Conservation (phyloP, 2,797 vertebrate genomes). For the Morus bassanus region DNA sequence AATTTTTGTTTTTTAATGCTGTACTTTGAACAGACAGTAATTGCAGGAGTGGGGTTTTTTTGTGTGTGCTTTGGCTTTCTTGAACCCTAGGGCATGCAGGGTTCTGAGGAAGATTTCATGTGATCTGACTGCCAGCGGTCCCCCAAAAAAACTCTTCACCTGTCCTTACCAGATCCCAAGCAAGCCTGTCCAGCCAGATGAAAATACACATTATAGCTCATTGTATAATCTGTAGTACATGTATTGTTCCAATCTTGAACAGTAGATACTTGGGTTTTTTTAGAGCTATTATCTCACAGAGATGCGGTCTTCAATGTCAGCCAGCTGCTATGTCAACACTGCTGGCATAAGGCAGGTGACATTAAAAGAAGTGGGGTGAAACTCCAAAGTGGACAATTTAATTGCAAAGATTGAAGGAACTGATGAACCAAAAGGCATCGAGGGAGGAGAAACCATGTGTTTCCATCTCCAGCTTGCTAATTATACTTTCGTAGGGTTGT, state of each 20-base stretch:
- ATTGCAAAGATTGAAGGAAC: background rate
- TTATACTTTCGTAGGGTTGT: background rate
- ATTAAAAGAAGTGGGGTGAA: background rate
- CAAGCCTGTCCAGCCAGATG: background rate
- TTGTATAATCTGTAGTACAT: background rate
- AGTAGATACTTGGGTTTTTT: background rate
- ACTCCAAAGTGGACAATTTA: background rate
- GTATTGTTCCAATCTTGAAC: background rate
- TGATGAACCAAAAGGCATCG: background rate
- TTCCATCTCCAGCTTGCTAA: background rate
- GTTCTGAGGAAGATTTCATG: background rate
- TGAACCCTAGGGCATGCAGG: background rate
- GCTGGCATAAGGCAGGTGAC: background rate
- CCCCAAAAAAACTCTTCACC: background rate
- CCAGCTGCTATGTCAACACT: background rate
- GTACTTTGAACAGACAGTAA: background rate
- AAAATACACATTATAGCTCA: background rate
- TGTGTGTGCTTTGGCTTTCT: background rate
- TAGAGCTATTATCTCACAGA: background rate
- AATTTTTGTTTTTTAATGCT: background rate
- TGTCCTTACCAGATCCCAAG: background rate
- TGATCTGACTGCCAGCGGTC: background rate
- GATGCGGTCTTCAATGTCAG: background rate
- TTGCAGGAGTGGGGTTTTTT: background rate
- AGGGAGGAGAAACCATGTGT: background rate